These are phyloP conservation scores for Diaprepes abbreviatus DNA, from an alignment of 2,888 invertebrate species.

Conservation along the genomic window DNA sequence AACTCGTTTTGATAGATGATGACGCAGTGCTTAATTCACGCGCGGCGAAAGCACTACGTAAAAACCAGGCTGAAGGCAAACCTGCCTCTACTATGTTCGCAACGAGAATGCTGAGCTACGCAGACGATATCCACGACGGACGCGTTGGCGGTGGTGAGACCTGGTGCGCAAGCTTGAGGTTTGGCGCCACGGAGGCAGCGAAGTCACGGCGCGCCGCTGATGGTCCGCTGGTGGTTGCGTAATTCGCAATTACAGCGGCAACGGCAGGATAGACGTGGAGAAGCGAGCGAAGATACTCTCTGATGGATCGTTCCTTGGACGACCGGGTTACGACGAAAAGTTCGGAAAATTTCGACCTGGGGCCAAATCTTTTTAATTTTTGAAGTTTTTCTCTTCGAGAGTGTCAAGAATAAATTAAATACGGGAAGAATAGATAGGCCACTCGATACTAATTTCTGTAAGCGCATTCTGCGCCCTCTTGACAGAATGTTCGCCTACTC, in stretches of 20 bases:
- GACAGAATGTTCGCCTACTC: no score
- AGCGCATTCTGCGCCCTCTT: no score
- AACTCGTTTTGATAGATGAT: constrained; percentile 40
- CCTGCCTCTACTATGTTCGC: constrained; percentile 20
- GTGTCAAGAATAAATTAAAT: no score
- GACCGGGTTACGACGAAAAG: constrained; percentile 1
- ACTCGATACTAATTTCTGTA: no score
- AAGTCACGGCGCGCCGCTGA: constrained; percentile 28
- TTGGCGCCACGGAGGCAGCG: constrained; percentile 65
- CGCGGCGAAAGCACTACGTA: constrained; percentile 34
- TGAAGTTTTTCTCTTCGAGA: no score
- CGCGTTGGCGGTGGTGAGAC: constrained; percentile 64
- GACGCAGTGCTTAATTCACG: constrained; percentile 52
- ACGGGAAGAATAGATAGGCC: no score
- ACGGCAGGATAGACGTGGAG: constrained; percentile 10
- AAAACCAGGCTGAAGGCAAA: constrained; percentile 10
- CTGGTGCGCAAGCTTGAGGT: constrained; percentile 60
- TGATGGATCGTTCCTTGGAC: neutral
- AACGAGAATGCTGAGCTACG: constrained; percentile 37
- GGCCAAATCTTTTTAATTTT: no score
- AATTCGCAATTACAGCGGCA: constrained; percentile 39
- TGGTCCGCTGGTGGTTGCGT: constrained; percentile 39
- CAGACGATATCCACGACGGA: constrained; percentile 54
- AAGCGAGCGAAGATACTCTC: constrained; percentile 5
- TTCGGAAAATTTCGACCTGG: no score